Base-by-base conservation (phyloP, 2,113 vertebrate genomes). In the Holacanthus passer region DNA sequence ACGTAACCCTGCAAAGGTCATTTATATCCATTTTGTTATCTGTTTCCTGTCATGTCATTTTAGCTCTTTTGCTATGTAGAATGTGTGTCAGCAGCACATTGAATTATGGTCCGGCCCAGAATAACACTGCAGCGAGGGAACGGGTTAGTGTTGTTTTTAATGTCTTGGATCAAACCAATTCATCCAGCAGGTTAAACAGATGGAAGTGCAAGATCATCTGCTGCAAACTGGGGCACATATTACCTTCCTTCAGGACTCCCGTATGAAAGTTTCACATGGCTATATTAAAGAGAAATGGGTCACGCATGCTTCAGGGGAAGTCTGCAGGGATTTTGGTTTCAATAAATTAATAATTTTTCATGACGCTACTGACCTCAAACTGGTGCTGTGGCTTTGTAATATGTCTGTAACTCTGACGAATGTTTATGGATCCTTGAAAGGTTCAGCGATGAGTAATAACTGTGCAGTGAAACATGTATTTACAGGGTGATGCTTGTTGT, bases 141-240 rank as follows among this genome's bases (percentile, higher is more conserved):
- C 55, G 17, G 22, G 59, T 58, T 31, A 22, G 19, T 39, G 24
- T 35, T 84, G 58, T 59, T 48, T 81, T 81, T 66, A 73, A 70
- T 81, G 52, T 75, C 69, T 82, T 12, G n/a, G 77, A 75, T 79
- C 52, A 79, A 79, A 73, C 45, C 62, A 74, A 31, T 82, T 77
- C 74, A 58, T 67, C n/a, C 20, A 12, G 74, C 45, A 73, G 73
- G 76, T 85, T 90, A 83, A 89, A 82, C 81, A 90, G 81, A 89
- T 89, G 83, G 73, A 75, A 82, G 78, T n/a, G 43, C 45, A 87
- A 84, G 71, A 90, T 90, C 78, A 84, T 82, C 48, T 70, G 55
- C n/a, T 45, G 78, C 65, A 88, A 88, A 87, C 80, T 82, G 68
- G 85, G 81, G 41, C 78, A 66, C 22, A 59, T 72, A 77, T 71